Base-by-base conservation (phyloP, 2,797 vertebrate species). In the Tadarida brasiliensis region DNA sequence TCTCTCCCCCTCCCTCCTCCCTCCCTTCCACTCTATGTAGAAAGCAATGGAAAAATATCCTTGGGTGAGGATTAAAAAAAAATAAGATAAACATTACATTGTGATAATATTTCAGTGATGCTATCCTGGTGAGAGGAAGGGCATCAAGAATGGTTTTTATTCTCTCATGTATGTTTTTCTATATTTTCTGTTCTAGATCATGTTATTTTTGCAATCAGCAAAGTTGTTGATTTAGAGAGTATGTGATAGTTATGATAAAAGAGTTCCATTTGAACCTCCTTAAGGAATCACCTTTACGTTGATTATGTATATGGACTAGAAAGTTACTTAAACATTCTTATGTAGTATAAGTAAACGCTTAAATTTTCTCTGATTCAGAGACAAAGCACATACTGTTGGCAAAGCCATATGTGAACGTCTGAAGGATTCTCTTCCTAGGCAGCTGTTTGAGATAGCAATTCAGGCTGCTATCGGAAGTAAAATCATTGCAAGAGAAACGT, bases 401-500 rank as follows among this genome's bases (percentile, higher is more conserved):
- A 99, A 99, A 98, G 97, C 98, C 77, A 98, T 99, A 96, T 99
- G 99, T 97, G 99, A 99, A 97, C 98, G 98, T 59, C 99, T 99
- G 39, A 99, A 98, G 97, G 99, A 99, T 59, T 98, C 99, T 92
- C 99, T 99, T 97, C 99, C 99, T 1, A 99, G 99, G 87, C 99
- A 99, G 91, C 98, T 99, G 98, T 99, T 99, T 98, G 99, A 99
- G 98, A 99, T 99, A 59, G 99, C 99, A 20, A 97, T 99, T 47
- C 99, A 99, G 95, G 99, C 99, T 94, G 98, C 99, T 86, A 93
- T 99, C 89, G 99, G 99, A 89, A 99, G 98, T 97, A 99, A 99
- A 97, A 95, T 99, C 87, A 99, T 99, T 85, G 99, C 99, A 54
- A 99, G 99, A 98, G 99, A 99, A 98, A 99, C 99, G 99, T 99